Evolutionary conservation across 2,888 invertebrate genomes (phyloP).

Genomic region (Sesia bembeciformis): DNA sequence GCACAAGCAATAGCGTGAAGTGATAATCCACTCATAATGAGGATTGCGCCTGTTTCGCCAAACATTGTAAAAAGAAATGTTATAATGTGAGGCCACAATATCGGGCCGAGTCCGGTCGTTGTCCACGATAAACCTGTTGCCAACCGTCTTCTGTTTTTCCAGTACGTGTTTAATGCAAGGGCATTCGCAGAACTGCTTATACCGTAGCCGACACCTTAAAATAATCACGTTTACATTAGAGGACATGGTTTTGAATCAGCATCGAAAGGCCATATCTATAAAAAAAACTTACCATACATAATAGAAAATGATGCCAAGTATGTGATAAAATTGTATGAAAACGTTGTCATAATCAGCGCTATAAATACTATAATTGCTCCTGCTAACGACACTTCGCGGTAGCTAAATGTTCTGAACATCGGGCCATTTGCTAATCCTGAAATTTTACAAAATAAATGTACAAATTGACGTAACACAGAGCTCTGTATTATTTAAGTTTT

Average conservation of each 20-base stretch:
- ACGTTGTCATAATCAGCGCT: conserved; percentile 76
- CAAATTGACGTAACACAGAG: no score
- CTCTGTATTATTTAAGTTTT: no score
- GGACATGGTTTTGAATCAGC: not conserved
- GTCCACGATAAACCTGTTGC: conserved; percentile 83
- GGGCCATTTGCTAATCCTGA: conserved; percentile 82
- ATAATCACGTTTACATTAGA: not conserved
- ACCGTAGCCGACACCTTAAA: conserved; percentile 77
- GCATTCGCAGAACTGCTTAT: conserved; percentile 80
- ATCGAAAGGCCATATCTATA: no score
- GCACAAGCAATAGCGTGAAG: conserved; percentile 80
- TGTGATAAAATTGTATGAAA: conserved; percentile 76
- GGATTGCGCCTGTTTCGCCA: conserved; percentile 78
- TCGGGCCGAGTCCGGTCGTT: conserved; percentile 81
- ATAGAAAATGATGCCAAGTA: conserved; percentile 79
- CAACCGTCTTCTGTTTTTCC: conserved; percentile 79
- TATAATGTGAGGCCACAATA: conserved; percentile 81
- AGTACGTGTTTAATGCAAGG: conserved; percentile 82
- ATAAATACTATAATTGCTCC: conserved; percentile 76
- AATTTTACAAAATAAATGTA: conserved; percentile 19
- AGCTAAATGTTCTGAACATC: conserved; percentile 78
- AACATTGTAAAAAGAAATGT: conserved; percentile 76
- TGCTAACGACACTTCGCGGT: conserved; percentile 78
- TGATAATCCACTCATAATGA: conserved; percentile 79
- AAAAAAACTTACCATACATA: conserved; percentile 76